Evolutionary conservation across 2,888 invertebrate genomes (phyloP), one percentile per base, ranked within the genome.

Genomic region (Shargacucullia verbasci): DNA sequence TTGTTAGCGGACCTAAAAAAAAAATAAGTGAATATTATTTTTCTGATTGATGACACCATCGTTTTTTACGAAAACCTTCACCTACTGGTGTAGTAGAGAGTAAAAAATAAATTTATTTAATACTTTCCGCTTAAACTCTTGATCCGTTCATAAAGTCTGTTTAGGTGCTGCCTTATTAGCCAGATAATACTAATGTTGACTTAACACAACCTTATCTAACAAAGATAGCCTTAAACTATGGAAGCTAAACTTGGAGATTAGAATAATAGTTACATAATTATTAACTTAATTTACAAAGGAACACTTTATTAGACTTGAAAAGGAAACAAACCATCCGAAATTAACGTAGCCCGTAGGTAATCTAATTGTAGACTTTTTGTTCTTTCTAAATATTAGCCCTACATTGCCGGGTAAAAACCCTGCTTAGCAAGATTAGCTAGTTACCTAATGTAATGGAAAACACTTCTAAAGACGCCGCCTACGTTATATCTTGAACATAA

Each of bases 391-490:
- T 84, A 82, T 88, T 83, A 74, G 72, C 71, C 80, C 74, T 70
- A 70, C 49, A 57, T 47, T 35, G 47, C 54, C 38, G 71, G 61
- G 77, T 79, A 79, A 81, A 82, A 84, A 84, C 74, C n/a, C 78
- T 76, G 81, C 80, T 82, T 78, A 79, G 73, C 79, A 69, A 83
- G 84, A 89, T 89, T 88, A 85, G 82, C 82, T 83, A 83, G 81
- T 82, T 84, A 84, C 85, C 81, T 85, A 87, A 87, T 86, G 83
- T 89, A 86, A 87, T 86, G 86, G 86, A 87, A 88, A 87, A 85
- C 83, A 80, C 82, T 85, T 86, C 83, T 85, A 83, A 88, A 78
- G 79, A 78, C 72, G 75, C 76, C 77, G 74, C 70, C 79, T 74
- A 76, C 77, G 73, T 80, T 78, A 76, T 77, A 76, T 77, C 73